These are phyloP conservation scores for Astyanax mexicanus DNA, from an alignment of 2,797 vertebrate genomes.

Conservation along the genomic window DNA sequence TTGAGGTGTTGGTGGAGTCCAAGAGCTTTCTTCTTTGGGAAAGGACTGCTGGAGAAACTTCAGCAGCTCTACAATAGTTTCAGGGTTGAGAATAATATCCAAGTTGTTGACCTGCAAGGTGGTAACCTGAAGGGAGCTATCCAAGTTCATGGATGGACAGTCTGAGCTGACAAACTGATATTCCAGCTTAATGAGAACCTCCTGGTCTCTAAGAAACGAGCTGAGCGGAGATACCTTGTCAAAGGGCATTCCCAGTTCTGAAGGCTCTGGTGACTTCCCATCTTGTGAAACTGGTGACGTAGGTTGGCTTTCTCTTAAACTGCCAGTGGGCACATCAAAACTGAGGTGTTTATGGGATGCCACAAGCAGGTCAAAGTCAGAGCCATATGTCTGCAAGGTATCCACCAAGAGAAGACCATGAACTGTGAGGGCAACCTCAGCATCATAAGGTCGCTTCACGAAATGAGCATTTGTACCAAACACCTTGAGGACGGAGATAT, in stretches of 20 bases:
- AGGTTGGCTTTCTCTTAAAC: constrained; percentile 89
- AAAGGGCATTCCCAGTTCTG: constrained; percentile 61
- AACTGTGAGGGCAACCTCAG: constrained; percentile 92
- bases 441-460: constrained; percentile 95
- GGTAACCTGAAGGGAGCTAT: constrained; percentile 93
- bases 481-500: constrained; percentile 97
- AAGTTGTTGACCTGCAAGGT: constrained; percentile 94
- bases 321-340: constrained; percentile 94
- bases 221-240: constrained; percentile 69
- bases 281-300: constrained; percentile 83
- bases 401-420: constrained; percentile 95
- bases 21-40: constrained; percentile 88
- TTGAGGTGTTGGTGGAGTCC: constrained; percentile 64
- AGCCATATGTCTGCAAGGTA: constrained; percentile 94
- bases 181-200: constrained; percentile 93
- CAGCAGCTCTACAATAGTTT: constrained; percentile 95
- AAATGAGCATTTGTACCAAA: constrained; percentile 96
- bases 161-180: constrained; percentile 98
- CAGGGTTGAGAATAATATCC: constrained; percentile 97
- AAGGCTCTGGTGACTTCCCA: constrained; percentile 63
- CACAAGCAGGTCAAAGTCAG: constrained; percentile 96
- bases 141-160: constrained; percentile 94
- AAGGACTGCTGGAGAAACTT: constrained; percentile 97
- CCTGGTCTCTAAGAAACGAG: constrained; percentile 81
- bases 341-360: constrained; percentile 97